phyloP scores from a whole-genome alignment of 35 echinoderm and acorn worm genomes.

The Stichopus chloronotus region DNA sequence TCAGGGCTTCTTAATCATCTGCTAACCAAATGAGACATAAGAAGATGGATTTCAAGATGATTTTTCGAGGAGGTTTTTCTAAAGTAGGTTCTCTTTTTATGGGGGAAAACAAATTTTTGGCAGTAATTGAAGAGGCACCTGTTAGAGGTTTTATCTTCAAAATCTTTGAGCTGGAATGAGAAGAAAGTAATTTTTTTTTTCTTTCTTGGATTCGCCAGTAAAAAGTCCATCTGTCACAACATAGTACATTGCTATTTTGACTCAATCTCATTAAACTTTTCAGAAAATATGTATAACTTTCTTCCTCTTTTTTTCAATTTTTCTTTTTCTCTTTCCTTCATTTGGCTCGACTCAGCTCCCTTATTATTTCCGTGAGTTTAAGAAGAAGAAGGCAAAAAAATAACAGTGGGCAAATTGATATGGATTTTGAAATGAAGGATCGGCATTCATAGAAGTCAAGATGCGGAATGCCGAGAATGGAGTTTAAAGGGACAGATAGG shows the following conservation, averaged over 20 bases:
- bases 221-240: constrained; percentile 16
- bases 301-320: not conserved
- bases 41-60: constrained; percentile 40
- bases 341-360: too few species aligned
- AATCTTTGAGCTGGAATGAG: constrained; percentile 29
- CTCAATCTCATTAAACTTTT: not conserved
- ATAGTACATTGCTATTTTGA: constrained; percentile 27
- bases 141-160: constrained; percentile 1
- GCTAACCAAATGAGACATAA: constrained; percentile 38
- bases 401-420: not conserved
- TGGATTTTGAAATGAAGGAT: not conserved
- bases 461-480: not conserved
- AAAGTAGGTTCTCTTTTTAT: constrained; percentile 34
- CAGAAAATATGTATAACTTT: constrained; percentile 9
- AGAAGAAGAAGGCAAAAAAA: not conserved
- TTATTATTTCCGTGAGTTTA: not conserved
- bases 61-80: constrained; percentile 35
- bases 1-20: constrained; percentile 16
- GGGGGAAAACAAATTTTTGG: constrained; percentile 42
- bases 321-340: not conserved
- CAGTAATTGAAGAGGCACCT: constrained; percentile 55
- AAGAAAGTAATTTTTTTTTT: not conserved
- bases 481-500: not conserved
- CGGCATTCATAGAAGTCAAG: not conserved
- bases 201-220: not conserved